Conservation (phyloP, 2,797 vertebrate genomes). For the Siniperca obscura region DNA sequence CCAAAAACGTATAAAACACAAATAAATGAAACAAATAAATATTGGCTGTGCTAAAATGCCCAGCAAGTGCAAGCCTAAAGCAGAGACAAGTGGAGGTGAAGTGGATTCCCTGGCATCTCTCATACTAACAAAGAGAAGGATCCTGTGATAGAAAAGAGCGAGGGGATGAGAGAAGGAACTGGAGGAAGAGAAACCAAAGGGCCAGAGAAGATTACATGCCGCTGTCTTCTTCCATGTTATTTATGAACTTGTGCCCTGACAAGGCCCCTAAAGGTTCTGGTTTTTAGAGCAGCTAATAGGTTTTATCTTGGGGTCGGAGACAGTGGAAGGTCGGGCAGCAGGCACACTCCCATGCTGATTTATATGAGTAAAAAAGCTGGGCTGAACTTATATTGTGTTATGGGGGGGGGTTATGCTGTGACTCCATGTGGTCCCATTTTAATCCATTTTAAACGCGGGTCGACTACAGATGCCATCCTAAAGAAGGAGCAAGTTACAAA, state of each 20-base stretch:
- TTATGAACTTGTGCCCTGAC: constrained; percentile 40
- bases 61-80: background rate
- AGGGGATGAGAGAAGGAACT: constrained; percentile 29
- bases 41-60: background rate
- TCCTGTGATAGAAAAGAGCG: constrained; percentile 44
- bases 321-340: constrained; percentile 16
- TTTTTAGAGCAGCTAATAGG: constrained; percentile 48
- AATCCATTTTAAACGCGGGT: background rate
- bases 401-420: background rate
- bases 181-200: constrained; percentile 32
- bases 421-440: background rate
- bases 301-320: constrained; percentile 47
- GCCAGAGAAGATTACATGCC: constrained; percentile 40
- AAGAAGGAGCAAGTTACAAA: background rate
- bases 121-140: constrained; percentile 37
- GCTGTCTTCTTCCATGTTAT: constrained; percentile 37
- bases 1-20: background rate
- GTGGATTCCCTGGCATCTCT: constrained; percentile 42
- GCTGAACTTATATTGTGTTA: constrained; percentile 9
- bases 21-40: background rate
- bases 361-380: constrained; percentile 20
- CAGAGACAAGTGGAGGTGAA: constrained; percentile 26
- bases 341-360: constrained; percentile 11
- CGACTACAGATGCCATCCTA: background rate
- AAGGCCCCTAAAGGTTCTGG: constrained; percentile 35